Conservation (phyloP, 2,113 vertebrate genomes). For the Pristiophorus japonicus region DNA sequence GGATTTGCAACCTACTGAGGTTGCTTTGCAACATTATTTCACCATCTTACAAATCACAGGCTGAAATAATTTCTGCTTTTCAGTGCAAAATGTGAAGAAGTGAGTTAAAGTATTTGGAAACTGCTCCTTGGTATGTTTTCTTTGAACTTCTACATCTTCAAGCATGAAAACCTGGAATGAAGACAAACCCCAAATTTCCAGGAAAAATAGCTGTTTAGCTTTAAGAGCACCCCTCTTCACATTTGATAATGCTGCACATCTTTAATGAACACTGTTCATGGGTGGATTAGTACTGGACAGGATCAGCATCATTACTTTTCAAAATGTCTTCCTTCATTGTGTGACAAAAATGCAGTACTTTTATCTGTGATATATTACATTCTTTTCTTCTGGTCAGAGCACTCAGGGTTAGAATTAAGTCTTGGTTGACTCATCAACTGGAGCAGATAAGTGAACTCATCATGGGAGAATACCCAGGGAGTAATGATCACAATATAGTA, state of each 20-base stretch:
- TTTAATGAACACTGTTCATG: too few species aligned
- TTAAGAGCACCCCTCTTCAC: background rate
- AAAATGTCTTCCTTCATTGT: background rate
- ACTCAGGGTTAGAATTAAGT: background rate
- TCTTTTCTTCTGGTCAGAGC: background rate
- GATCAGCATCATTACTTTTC: background rate
- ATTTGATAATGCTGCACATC: background rate
- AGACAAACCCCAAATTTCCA: background rate
- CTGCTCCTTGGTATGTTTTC: background rate
- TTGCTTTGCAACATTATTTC: background rate
- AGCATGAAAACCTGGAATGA: background rate
- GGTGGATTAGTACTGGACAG: too few species aligned
- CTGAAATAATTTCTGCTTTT: background rate
- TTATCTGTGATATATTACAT: background rate
- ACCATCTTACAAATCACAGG: background rate
- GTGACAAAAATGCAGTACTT: background rate
- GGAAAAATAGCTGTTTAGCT: background rate
- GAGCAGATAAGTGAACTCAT: background rate
- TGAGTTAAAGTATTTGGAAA: conserved; percentile 2
- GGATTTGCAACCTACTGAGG: background rate
- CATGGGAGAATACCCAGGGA: background rate
- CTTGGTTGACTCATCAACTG: background rate
- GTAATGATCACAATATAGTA: background rate
- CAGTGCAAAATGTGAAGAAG: background rate
- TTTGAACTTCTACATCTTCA: background rate